These are phyloP conservation scores for Hirtodrosophila confusa DNA, from an alignment of 2,888 invertebrate genomes.

Conservation along the genomic window DNA sequence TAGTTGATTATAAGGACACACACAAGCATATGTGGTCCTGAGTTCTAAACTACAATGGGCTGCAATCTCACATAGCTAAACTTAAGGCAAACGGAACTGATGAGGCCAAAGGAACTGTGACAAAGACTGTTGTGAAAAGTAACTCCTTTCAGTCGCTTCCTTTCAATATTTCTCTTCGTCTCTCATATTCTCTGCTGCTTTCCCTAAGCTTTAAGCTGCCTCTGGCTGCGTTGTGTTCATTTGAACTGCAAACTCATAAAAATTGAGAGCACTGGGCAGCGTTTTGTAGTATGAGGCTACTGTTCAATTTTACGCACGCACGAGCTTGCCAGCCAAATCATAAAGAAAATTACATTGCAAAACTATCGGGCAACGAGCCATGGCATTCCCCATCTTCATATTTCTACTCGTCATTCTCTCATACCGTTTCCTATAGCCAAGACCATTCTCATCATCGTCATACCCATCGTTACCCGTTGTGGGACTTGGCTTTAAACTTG, in stretches of 20 bases:
- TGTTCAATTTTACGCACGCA: conserved; percentile 75
- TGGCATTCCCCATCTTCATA: conserved; percentile 26
- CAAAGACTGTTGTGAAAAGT: conserved; percentile 41
- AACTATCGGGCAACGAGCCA: conserved; percentile 71
- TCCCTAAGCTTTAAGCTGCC: conserved; percentile 49
- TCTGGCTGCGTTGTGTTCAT: conserved; percentile 29
- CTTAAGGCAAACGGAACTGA: conserved; percentile 30
- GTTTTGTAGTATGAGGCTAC: conserved; percentile 17
- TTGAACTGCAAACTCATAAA: conserved; percentile 47
- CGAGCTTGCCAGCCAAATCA: conserved; percentile 66
- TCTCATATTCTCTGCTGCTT: background rate
- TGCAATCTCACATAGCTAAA: conserved; percentile 36
- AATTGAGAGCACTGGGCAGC: conserved; percentile 26
- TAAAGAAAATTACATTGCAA: conserved; percentile 67
- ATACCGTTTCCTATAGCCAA: background rate
- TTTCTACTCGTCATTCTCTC: conserved; percentile 8
- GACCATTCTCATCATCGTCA: background rate
- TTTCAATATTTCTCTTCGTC: conserved; percentile 11
- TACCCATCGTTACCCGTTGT: conserved; percentile 5
- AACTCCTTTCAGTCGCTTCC: conserved; percentile 45
- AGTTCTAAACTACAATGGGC: conserved; percentile 48
- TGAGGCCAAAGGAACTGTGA: conserved; percentile 59
- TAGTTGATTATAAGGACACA: conserved; percentile 67
- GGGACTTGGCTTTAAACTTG: conserved; percentile 63
- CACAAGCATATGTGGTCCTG: conserved; percentile 23